phyloP scores from a whole-genome alignment of 2,113 vertebrate species.

The Scatophagus argus region DNA sequence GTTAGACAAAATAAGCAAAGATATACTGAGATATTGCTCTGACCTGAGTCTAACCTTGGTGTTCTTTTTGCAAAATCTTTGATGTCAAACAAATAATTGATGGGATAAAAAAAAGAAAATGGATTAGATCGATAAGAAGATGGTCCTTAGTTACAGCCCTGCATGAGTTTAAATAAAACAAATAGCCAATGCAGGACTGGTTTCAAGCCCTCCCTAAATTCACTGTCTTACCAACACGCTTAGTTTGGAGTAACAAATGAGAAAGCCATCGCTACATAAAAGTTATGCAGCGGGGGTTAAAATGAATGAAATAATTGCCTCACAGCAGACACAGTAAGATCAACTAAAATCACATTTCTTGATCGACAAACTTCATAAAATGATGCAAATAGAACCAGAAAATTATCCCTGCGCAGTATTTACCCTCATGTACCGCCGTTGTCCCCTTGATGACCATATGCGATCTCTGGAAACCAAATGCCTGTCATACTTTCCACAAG shows the following conservation, averaged over 20 bases:
- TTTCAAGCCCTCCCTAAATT: not conserved
- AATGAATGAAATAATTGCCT: not conserved
- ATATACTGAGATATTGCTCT: not conserved
- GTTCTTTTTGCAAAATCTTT: not conserved
- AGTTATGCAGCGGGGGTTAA: not conserved
- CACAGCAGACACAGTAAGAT: not conserved
- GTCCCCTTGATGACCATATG: conserved; percentile 24
- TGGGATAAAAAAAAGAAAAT: not conserved
- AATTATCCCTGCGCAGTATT: not conserved
- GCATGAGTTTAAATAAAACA: not conserved
- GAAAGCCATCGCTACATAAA: not conserved
- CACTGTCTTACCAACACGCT: not conserved
- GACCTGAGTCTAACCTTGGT: too few relatives aligned
- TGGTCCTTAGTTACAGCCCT: not conserved
- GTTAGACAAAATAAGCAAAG: not conserved
- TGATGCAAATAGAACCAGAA: not conserved
- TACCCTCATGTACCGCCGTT: too few relatives aligned
- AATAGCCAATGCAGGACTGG: too few relatives aligned
- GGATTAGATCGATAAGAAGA: not conserved
- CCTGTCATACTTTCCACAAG: conserved; percentile 28
- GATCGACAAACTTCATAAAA: not conserved
- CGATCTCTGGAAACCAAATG: conserved; percentile 23
- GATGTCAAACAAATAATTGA: too few relatives aligned
- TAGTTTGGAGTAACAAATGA: not conserved
- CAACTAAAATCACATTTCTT: not conserved